Evolutionary conservation across 2,797 vertebrate genomes (phyloP).

Genomic region (Poeciliopsis paucimaculata): DNA sequence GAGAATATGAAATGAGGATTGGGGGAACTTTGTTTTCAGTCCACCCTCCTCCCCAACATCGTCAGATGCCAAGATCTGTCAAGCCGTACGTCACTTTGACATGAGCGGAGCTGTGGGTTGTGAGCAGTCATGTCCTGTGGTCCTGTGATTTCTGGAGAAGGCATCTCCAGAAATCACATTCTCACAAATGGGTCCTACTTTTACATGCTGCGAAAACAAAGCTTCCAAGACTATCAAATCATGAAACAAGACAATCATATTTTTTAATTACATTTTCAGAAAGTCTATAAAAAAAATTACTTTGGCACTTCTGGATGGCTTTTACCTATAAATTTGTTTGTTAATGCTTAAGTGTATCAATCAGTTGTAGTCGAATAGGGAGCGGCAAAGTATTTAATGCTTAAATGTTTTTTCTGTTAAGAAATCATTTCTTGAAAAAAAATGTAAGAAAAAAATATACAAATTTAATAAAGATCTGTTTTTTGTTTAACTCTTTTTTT

Average conservation of each 20-base stretch:
- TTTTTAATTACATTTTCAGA: conserved; percentile 16
- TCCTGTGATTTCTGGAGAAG: conserved; percentile 20
- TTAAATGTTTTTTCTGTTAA: neutral
- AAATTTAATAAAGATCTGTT: neutral
- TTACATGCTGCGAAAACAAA: conserved; percentile 27
- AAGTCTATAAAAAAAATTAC: neutral
- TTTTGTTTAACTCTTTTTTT: no score
- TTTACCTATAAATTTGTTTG: neutral
- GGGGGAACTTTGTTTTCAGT: conserved; percentile 64
- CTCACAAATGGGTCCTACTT: conserved; percentile 22
- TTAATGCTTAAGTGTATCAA: conserved; percentile 5
- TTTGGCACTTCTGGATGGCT: conserved; percentile 1
- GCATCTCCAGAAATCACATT: conserved; percentile 42
- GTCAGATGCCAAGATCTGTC: conserved; percentile 58
- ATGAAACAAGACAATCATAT: neutral
- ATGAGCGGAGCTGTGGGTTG: conserved; percentile 40
- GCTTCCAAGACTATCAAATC: conserved; percentile 28
- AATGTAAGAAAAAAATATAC: no score
- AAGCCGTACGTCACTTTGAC: conserved; percentile 59
- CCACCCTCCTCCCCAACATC: conserved; percentile 61
- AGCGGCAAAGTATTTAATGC: neutral
- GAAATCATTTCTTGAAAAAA: neutral
- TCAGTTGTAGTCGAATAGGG: neutral
- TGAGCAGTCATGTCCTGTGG: conserved; percentile 44
- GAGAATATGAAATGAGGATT: conserved; percentile 52